Conservation (phyloP, 2,888 invertebrate species). For the Melitaea athalia region DNA sequence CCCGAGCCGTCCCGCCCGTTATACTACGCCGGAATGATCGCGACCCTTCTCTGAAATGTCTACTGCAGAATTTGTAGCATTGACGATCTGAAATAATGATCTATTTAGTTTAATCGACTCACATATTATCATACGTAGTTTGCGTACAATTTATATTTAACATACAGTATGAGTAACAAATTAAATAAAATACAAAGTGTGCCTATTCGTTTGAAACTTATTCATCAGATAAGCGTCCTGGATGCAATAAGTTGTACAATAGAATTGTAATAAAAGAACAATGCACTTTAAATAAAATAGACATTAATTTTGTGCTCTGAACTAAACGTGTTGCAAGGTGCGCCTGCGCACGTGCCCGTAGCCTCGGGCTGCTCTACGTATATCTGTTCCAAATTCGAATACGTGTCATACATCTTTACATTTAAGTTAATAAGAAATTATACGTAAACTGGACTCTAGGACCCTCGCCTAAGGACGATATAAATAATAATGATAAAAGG, state of each 20-base stretch:
- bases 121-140: slow-evolving; percentile 1
- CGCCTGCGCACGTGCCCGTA: slow-evolving; percentile 76
- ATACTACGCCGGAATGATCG: slow-evolving; percentile 1
- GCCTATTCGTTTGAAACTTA: slow-evolving; percentile 4
- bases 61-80: slow-evolving; percentile 5
- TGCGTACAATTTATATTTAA: background rate
- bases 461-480: slow-evolving; percentile 67
- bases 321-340: slow-evolving; percentile 75
- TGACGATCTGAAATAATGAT: background rate
- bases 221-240: slow-evolving; percentile 11
- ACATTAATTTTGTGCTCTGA: slow-evolving; percentile 62
- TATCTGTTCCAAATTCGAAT: slow-evolving; percentile 78
- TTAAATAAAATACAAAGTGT: background rate
- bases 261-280: slow-evolving; percentile 39
- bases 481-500: slow-evolving; percentile 76
- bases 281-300: slow-evolving; percentile 58
- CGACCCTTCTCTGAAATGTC: background rate
- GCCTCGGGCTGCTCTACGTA: slow-evolving; percentile 68
- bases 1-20: slow-evolving; percentile 20
- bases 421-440: slow-evolving; percentile 57
- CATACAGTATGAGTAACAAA: slow-evolving; percentile 3
- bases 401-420: slow-evolving; percentile 79
- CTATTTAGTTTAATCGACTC: background rate
- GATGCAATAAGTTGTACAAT: slow-evolving; percentile 29
- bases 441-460: slow-evolving; percentile 72